Base-by-base conservation (phyloP, 2,888 invertebrate species). In the Shargacucullia verbasci region DNA sequence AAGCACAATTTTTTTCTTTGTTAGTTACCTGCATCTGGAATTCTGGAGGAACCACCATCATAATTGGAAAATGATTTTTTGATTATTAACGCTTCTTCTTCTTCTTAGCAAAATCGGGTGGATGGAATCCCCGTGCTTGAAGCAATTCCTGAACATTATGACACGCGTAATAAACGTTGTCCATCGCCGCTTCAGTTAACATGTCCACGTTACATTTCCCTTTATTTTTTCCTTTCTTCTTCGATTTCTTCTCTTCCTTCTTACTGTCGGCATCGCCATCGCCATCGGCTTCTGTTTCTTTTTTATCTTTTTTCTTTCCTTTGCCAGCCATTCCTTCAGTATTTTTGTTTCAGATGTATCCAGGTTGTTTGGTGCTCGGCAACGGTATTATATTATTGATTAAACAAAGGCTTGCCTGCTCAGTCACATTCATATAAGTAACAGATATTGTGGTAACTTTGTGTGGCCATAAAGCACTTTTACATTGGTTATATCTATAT, bases 91-190 rank as follows among this genome's bases (percentile, higher is more conserved):
- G 97, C 80, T 97, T 97, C 86, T 97, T 97, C 88, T 98, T 98
- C 87, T 98, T 98, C 89, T 97, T 98, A 76, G 96, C 96, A 6
- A 96, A 97, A 67, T 97, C 98, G 0, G 98, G 97, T 96, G 98
- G 98, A 29, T 97, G 96, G 86, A 98, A 99, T 0, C 99, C 99
- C 69, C 98, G 95, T 35, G 96, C 96, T 76, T 96, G 96, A 11
- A 99, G 90, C 9, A 98, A 95, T 82, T 98, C 98, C 88, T 98
- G 98, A 0, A 98, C 97, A 84, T 98, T 98, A 83, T 99, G 99
- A 74, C 98, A 98, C 0, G 97, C 98, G 81, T 97, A 98, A 85
- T 99, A 98, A 0, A 98, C 98, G 82, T 99, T 99, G 70, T 98
- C 97, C 98, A 99, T 98, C 0, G 98, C 98, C 2, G 97, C 96